Evolutionary conservation across 2,888 invertebrate species (phyloP).

Genomic region (Callosobruchus maculatus): DNA sequence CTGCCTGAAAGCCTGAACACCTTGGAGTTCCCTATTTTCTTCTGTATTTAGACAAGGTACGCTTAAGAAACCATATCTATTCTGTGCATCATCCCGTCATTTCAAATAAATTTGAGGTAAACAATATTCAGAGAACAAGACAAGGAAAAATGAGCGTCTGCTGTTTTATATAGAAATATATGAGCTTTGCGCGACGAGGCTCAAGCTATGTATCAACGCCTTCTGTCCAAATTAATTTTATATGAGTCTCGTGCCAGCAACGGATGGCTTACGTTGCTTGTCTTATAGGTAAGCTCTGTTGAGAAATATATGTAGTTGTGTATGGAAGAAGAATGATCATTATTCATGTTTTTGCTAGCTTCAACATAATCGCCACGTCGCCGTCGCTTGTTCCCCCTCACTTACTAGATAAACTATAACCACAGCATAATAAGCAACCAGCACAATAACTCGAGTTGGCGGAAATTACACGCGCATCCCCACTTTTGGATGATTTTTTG

Average conservation of each 20-base stretch:
- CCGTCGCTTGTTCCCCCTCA: background rate
- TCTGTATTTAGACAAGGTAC: too few species aligned
- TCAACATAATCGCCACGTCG: background rate
- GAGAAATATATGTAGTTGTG: background rate
- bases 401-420: too few species aligned
- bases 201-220: background rate
- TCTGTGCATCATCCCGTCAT: background rate
- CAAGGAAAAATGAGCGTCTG: background rate
- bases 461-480: too few species aligned
- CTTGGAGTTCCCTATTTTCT: too few species aligned
- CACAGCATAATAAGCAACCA: too few species aligned
- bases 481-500: too few species aligned
- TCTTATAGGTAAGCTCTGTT: background rate
- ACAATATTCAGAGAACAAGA: background rate
- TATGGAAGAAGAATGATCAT: background rate
- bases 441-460: too few species aligned
- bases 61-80: too few species aligned
- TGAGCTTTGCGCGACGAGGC: background rate
- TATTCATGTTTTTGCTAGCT: background rate
- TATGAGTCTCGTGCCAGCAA: background rate
- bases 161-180: background rate
- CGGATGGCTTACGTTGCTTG: background rate
- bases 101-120: background rate
- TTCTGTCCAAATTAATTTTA: background rate
- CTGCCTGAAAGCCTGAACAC: too few species aligned